Evolutionary conservation across 2,113 vertebrate species (phyloP).

Genomic region (Bostrychus sinensis): DNA sequence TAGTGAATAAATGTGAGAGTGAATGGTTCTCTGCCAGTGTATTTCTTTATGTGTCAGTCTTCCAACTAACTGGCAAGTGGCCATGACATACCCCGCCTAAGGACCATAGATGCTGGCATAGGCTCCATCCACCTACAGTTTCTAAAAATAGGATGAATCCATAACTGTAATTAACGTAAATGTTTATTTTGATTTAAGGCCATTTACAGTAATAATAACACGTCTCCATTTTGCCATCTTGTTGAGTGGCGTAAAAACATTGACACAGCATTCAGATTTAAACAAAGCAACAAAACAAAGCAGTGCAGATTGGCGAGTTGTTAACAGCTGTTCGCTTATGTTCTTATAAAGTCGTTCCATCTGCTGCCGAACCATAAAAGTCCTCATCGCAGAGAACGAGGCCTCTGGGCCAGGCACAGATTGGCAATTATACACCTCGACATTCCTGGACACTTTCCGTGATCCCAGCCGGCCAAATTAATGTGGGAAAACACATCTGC

Average conservation of each 20-base stretch:
- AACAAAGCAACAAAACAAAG: slow-evolving; percentile 4
- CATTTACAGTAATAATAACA: slow-evolving; percentile 6
- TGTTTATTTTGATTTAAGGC: slow-evolving; percentile 16
- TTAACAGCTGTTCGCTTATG: slow-evolving; percentile 67
- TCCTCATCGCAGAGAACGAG: slow-evolving; percentile 51
- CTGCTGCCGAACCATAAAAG: slow-evolving; percentile 52
- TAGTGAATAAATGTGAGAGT: too few species aligned
- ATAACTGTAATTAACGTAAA: too few species aligned
- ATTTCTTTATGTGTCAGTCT: too few species aligned
- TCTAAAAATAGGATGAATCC: too few species aligned
- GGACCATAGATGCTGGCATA: too few species aligned
- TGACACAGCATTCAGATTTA: slow-evolving; percentile 4
- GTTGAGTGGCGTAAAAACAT: slow-evolving; percentile 22
- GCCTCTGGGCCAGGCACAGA: slow-evolving; percentile 55
- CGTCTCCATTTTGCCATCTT: neutral
- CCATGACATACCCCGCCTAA: too few species aligned
- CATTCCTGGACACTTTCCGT: slow-evolving; percentile 54
- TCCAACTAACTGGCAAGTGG: too few species aligned
- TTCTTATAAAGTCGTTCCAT: slow-evolving; percentile 52
- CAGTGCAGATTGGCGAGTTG: slow-evolving; percentile 34
- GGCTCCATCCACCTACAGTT: too few species aligned
- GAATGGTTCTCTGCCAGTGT: too few species aligned
- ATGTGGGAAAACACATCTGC: slow-evolving; percentile 57
- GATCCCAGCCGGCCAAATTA: slow-evolving; percentile 35
- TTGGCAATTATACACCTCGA: slow-evolving; percentile 59